Evolutionary conservation across 2,113 vertebrate genomes (phyloP).

Genomic region (Gulo gulo): DNA sequence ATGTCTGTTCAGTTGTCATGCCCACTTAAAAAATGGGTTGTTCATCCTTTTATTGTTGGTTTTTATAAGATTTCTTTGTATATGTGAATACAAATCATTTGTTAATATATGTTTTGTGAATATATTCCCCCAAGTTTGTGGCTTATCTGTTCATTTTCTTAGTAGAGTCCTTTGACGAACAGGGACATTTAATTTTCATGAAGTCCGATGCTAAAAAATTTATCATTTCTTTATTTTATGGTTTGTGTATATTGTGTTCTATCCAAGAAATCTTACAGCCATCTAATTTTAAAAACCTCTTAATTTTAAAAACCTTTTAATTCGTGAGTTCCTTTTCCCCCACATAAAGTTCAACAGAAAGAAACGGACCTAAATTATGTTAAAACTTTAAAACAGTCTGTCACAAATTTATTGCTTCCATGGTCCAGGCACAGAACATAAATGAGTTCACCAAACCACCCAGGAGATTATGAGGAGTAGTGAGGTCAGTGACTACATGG

Average conservation of each 20-base stretch:
- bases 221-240: neutral
- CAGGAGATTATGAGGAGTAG: neutral
- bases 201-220: neutral
- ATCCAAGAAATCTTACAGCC: neutral
- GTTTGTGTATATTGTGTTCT: neutral
- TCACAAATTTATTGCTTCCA: neutral
- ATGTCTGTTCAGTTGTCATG: neutral
- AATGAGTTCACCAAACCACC: neutral
- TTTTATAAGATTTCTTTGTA: neutral
- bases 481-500: neutral
- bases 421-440: neutral
- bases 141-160: slow-evolving; percentile 8
- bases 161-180: neutral
- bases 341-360: neutral
- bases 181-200: slow-evolving; percentile 43
- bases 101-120: neutral
- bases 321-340: neutral
- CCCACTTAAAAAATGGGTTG: neutral
- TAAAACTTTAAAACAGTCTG: neutral
- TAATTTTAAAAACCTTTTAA: neutral
- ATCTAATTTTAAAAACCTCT: neutral
- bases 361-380: neutral
- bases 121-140: neutral
- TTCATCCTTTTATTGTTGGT: neutral
- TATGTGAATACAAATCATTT: neutral